These are phyloP conservation scores for Nymphalis urticae DNA, from an alignment of 2,888 invertebrate species.

Conservation along the genomic window DNA sequence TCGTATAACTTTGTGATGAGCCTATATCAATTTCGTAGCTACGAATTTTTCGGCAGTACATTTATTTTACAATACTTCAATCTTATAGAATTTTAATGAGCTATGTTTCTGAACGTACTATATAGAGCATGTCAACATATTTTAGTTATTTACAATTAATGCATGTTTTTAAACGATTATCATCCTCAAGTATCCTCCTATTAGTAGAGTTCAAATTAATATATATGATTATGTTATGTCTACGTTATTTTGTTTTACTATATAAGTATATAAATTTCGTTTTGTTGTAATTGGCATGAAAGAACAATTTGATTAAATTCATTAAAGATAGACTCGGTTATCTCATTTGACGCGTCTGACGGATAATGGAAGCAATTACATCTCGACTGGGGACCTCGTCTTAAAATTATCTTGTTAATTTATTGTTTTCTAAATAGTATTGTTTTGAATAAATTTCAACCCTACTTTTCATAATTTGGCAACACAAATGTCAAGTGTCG, in stretches of 20 bases:
- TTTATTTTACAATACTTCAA: slow-evolving; percentile 1
- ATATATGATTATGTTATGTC: too few species aligned
- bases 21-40: slow-evolving; percentile 20
- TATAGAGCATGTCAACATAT: too few species aligned
- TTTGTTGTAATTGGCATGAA: background rate
- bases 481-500: too few species aligned
- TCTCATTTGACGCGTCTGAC: slow-evolving; percentile 42
- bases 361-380: slow-evolving; percentile 62
- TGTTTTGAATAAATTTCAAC: slow-evolving; percentile 16
- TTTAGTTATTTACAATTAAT: too few species aligned
- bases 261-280: background rate
- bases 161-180: too few species aligned
- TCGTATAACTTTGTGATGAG: slow-evolving; percentile 46
- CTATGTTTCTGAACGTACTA: background rate
- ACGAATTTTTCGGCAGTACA: slow-evolving; percentile 8
- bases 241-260: too few species aligned
- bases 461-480: too few species aligned
- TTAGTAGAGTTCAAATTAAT: background rate
- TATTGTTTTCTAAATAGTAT: slow-evolving; percentile 37
- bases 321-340: slow-evolving; percentile 66
- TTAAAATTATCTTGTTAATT: slow-evolving; percentile 52
- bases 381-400: slow-evolving; percentile 48
- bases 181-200: too few species aligned
- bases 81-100: background rate
- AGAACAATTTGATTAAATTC: slow-evolving; percentile 56